These are phyloP conservation scores for Sinonovacula constricta DNA, from an alignment of 1,140 invertebrate genomes.

Conservation along the genomic window DNA sequence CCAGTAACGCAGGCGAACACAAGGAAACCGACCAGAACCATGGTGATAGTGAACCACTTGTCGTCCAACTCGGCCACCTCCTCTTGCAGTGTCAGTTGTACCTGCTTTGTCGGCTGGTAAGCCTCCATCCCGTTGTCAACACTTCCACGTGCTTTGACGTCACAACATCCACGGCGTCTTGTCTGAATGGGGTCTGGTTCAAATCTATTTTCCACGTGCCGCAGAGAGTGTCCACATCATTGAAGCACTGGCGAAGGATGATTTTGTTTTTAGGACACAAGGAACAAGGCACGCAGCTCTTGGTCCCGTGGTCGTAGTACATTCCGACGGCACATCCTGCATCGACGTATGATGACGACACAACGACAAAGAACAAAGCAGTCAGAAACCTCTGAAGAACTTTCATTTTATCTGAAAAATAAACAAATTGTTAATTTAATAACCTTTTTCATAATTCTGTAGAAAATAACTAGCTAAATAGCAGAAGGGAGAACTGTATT, in stretches of 20 bases:
- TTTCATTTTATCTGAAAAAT: too few relatives aligned
- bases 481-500: too few relatives aligned
- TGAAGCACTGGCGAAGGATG: background rate
- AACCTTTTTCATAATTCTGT: too few relatives aligned
- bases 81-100: background rate
- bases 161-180: background rate
- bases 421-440: too few relatives aligned
- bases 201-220: background rate
- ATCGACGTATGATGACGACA: too few relatives aligned
- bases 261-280: conserved; percentile 14
- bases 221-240: conserved; percentile 20
- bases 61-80: background rate
- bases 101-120: too few relatives aligned
- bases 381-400: too few relatives aligned
- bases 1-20: conserved; percentile 19
- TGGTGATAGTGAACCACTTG: conserved; percentile 44
- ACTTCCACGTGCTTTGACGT: too few relatives aligned
- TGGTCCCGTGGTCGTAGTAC: background rate
- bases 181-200: background rate
- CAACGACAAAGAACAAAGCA: too few relatives aligned
- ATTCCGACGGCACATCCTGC: background rate
- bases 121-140: too few relatives aligned
- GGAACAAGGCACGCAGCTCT: conserved; percentile 5
- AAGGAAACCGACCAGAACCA: conserved; percentile 38
- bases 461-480: too few relatives aligned